Evolutionary conservation across 2,797 vertebrate species (phyloP), one percentile per base, ranked within the genome.

Genomic region (Gobio occitaniae): DNA sequence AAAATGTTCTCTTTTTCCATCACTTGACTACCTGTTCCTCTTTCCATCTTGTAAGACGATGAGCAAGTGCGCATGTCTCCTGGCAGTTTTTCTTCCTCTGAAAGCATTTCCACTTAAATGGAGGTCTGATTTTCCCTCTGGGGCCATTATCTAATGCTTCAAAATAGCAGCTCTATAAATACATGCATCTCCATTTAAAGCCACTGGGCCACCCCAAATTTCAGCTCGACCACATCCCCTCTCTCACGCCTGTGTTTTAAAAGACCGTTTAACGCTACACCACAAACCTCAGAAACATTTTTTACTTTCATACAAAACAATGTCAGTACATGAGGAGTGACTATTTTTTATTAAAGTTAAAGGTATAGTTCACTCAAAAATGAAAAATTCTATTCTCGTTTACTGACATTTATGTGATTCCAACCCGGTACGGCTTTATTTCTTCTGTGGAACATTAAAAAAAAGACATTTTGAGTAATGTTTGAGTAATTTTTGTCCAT

Each of bases 111-210:
- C 85, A 86, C 86, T 86, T 61, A 70, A 59, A 74, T 82, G 70
- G 63, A 87, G 84, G 81, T 87, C 54, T 54, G 85, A 87, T 82
- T 76, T 81, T 86, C 89, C 87, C 90, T 79, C 6, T 80, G 89
- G 85, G 82, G 82, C 84, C 78, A 90, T 89, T 89, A 88, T 83
- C 86, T 83, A 88, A 82, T 75, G 83, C 65, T 78, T 79, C 41
- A 80, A 86, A 86, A 83, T 85, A 69, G 85, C 65, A 54, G 41
- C 44, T 59, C 75, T 85, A 87, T 75, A 89, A 86, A 89, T 87
- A 89, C 36, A 80, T 66, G 63, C 65, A 70, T 76, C 50, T 69
- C 75, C 75, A 59, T 70, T 84, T 78, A 78, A 84, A 84, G 63
- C 17, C 82, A 84, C 74, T 84, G 36, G 52, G 63, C 82, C 74